phyloP scores from a whole-genome alignment of 2,888 invertebrate species.

The Ophion costatus region DNA sequence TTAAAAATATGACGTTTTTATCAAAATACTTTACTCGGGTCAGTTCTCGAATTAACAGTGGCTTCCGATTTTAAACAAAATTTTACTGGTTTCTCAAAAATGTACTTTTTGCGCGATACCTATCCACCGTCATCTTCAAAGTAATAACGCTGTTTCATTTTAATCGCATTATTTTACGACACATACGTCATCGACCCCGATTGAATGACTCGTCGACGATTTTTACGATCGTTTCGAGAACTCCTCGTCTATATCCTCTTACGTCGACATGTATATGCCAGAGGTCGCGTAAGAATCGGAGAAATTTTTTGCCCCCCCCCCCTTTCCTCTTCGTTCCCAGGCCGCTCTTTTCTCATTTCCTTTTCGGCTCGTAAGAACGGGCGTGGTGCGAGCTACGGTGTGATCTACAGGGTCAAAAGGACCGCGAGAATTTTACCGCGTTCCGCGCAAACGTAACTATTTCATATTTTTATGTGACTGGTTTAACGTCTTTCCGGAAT shows the following conservation, averaged over 20 bases:
- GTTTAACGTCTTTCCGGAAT: conserved; percentile 74
- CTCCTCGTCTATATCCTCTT: conserved; percentile 25
- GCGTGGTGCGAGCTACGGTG: conserved; percentile 47
- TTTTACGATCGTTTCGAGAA: conserved; percentile 65
- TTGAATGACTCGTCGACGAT: conserved; percentile 39
- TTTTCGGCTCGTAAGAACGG: conserved; percentile 31
- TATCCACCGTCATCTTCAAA: background rate
- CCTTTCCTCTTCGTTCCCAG: background rate
- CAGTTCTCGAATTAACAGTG: background rate
- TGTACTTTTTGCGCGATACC: background rate
- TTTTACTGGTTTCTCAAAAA: background rate
- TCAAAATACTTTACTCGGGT: no score
- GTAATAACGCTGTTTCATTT: conserved; percentile 3
- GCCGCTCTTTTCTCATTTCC: conserved; percentile 33
- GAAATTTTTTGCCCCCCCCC: conserved; percentile 46
- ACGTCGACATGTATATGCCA: background rate
- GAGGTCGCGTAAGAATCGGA: conserved; percentile 36
- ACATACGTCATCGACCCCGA: conserved; percentile 10
- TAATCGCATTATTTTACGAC: conserved; percentile 32
- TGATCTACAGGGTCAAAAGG: conserved; percentile 64
- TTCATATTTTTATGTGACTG: conserved; percentile 74
- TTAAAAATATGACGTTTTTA: no score
- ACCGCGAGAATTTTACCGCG: conserved; percentile 47
- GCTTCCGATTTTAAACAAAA: background rate
- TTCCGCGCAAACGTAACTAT: conserved; percentile 67